Base-by-base conservation (phyloP, 2,888 invertebrate genomes). In the Pecten maximus region DNA sequence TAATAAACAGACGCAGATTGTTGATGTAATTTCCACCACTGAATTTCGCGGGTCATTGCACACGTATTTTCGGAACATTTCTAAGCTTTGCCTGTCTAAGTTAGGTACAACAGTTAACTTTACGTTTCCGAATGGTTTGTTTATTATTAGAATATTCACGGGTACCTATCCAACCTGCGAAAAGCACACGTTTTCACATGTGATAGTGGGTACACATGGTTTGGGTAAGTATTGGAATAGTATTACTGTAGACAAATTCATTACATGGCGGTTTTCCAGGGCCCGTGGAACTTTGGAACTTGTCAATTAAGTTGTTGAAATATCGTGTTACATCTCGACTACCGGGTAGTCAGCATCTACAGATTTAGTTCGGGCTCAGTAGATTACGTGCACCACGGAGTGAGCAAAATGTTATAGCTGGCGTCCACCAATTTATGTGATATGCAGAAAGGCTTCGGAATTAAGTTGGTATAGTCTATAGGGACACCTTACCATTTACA, bases 21-120 rank as follows among this genome's bases (percentile, higher is more conserved):
- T 28, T 8, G 28, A 35, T 23, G 2, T 74, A 2, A 23, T 35
- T 74, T 74, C 0, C 74, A 35, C 6, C 74, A 12, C 28, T 74
- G 23, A 74, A 74, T 54, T 74, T 74, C 74, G 74, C 74, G 74
- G 74, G 74, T 74, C 74, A 74, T 74, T 74, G 74, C 74, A 74
- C 74, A 74, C 74, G 74, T 74, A 74, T 28, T 35, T 74, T 74
- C 35, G 74, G 35, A 74, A 74, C 35, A 10, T 35, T 35, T 74
- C 74, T 28, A 74, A 28, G 15, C 12, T 74, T 28, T 74, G 44
- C 35, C 15, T 28, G 1, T 35, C 28, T 0, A 6, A 1, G 12
- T 74, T 15, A 74, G 2, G 35, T 74, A 74, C 54, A 74, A 74
- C 4, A 0, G 35, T 74, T 10, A 28, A 12, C 35, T 74, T 74